Percentiles rank a stretch among this genome's conserved stretches.
Conservation (phyloP, 2,797 vertebrate genomes). For the Sarcophilus harrisii region DNA sequence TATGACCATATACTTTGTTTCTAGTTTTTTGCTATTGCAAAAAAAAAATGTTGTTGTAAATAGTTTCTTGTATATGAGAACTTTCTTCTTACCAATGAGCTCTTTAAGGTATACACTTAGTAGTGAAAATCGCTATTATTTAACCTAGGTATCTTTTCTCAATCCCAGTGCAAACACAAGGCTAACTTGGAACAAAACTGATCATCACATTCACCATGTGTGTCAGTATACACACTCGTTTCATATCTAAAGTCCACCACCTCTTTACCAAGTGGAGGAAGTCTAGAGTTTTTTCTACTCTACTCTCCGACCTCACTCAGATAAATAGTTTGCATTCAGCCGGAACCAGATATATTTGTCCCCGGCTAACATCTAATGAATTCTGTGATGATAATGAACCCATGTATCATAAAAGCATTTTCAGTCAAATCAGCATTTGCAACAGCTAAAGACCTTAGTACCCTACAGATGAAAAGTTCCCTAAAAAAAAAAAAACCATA, state of each 20-base stretch:
- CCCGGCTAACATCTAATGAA: background rate
- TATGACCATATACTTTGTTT: background rate
- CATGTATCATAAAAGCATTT: conserved; percentile 32
- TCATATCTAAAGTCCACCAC: background rate
- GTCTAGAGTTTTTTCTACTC: background rate
- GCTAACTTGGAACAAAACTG: background rate
- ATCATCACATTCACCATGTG: background rate
- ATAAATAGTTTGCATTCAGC: background rate
- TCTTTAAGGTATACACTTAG: background rate
- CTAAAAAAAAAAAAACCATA: background rate
- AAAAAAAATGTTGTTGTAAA: background rate
- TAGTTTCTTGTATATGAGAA: background rate
- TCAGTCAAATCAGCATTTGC: background rate
- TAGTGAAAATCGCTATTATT: background rate
- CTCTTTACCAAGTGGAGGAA: background rate
- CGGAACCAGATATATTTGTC: background rate
- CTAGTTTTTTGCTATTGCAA: background rate
- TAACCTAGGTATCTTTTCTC: background rate
- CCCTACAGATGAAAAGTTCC: background rate
- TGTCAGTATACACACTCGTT: background rate
- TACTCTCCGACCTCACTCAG: background rate
- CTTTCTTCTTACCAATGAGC: background rate
- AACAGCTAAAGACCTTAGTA: background rate
- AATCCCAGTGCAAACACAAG: background rate
- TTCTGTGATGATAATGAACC: conserved; percentile 4